Evolutionary conservation across 2,888 invertebrate genomes (phyloP), one percentile per base, ranked within the genome.

Genomic region (Drosophila mulleri): DNA sequence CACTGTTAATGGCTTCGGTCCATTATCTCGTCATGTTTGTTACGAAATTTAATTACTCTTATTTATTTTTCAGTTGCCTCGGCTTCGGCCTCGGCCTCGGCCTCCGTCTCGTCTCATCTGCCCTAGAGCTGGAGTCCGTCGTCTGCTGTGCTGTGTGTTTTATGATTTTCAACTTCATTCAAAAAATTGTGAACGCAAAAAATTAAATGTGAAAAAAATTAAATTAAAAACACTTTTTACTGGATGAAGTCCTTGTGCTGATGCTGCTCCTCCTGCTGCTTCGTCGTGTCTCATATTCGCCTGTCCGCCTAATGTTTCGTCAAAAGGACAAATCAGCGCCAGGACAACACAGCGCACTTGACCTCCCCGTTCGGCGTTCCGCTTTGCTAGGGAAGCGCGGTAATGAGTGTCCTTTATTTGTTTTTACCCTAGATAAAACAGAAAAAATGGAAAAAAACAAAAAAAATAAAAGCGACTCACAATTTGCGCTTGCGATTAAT

Each of bases 1-100:
- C 76, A 75, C 78, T 83, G 82, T 78, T 92, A 92, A 92, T 92
- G 92, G 91, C 88, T 88, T 83, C 82, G 87, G 91, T 92, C 92
- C 92, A 92, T 92, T 92, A 92, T 92, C 92, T 92, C 91, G 91
- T 91, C 92, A 91, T 92, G 91, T 92, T 92, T 92, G 91, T 88
- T 92, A 90, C 89, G 80, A 91, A 92, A 92, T 92, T 92, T 92
- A 92, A 92, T 92, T 92, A 92, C 91, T 92, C 87, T 91, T 91
- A 91, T 91, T 92, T 91, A 91, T 90, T 88, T 90, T 83, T 78
- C 88, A 74, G 71, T 79, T 79, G 72, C 68, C 75, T 63, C 32
- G 41, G 60, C 37, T 50, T 12, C n/a, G n/a, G 7, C 65, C n/a
- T 42, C 53, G 26, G 23, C 47, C 37, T 50, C 39, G 26, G n/a